Evolutionary conservation across 2,797 vertebrate species (phyloP).

Genomic region (Tiaroga cobitis): DNA sequence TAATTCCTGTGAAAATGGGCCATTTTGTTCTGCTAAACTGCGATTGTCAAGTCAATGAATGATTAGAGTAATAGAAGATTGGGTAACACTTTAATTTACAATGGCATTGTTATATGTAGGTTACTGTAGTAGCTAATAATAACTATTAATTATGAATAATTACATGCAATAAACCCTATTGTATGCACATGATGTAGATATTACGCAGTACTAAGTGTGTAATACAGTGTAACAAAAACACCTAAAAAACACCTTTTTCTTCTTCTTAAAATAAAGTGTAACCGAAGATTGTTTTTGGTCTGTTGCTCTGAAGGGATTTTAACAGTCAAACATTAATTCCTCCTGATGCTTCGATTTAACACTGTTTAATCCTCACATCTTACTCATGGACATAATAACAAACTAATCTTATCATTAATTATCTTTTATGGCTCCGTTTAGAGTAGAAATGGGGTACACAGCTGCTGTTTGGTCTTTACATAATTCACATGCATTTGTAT

Average conservation of each 20-base stretch:
- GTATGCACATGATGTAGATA: no score
- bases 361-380: background rate
- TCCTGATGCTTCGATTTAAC: background rate
- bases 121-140: no score
- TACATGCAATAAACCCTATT: no score
- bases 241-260: no score
- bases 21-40: background rate
- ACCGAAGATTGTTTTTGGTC: background rate
- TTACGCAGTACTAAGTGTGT: no score
- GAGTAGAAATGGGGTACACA: background rate
- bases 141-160: no score
- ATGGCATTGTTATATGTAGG: no score
- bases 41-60: background rate
- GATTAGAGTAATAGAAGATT: background rate
- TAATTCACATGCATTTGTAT: background rate
- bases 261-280: no score
- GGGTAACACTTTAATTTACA: no score
- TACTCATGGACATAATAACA: background rate
- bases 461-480: background rate
- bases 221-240: no score
- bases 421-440: background rate
- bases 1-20: background rate
- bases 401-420: background rate
- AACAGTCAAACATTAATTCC: slow-evolving; percentile 16
- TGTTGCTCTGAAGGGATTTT: background rate